Percentiles rank a stretch among this genome's conserved stretches.
These are phyloP conservation scores for Heliconius ismenius DNA, from an alignment of 2,888 invertebrate species.

Conservation along the genomic window DNA sequence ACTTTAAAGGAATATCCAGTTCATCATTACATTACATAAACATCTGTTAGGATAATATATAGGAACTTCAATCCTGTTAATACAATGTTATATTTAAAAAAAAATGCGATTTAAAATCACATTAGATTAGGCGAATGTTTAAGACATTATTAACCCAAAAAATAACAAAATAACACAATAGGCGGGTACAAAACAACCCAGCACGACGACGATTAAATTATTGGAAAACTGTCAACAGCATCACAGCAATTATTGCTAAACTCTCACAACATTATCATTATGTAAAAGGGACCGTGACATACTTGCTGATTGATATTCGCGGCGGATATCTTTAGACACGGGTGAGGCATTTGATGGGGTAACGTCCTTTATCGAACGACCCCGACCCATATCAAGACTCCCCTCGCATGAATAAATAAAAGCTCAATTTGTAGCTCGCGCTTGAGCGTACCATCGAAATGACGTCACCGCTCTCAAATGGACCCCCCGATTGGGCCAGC, in stretches of 20 bases:
- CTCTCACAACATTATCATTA: slow-evolving; percentile 36
- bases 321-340: slow-evolving; percentile 54
- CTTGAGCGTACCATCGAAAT: slow-evolving; percentile 68
- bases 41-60: too few relatives aligned
- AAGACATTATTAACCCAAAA: not conserved
- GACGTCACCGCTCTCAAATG: slow-evolving; percentile 62
- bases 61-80: too few relatives aligned
- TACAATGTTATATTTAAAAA: too few relatives aligned
- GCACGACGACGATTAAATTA: not conserved
- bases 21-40: too few relatives aligned
- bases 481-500: slow-evolving; percentile 55
- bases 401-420: slow-evolving; percentile 80
- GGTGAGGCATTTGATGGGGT: slow-evolving; percentile 61
- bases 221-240: slow-evolving; percentile 24
- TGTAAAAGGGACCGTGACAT: slow-evolving; percentile 38
- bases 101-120: not conserved
- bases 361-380: slow-evolving; percentile 74
- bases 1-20: too few relatives aligned
- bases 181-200: not conserved
- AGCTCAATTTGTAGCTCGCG: slow-evolving; percentile 77
- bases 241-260: slow-evolving; percentile 29
- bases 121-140: not conserved
- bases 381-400: slow-evolving; percentile 77
- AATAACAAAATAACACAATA: not conserved
- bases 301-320: slow-evolving; percentile 54